These are phyloP conservation scores for Cryptotis parvus DNA, from an alignment of 2,113 vertebrate genomes.

Conservation along the genomic window DNA sequence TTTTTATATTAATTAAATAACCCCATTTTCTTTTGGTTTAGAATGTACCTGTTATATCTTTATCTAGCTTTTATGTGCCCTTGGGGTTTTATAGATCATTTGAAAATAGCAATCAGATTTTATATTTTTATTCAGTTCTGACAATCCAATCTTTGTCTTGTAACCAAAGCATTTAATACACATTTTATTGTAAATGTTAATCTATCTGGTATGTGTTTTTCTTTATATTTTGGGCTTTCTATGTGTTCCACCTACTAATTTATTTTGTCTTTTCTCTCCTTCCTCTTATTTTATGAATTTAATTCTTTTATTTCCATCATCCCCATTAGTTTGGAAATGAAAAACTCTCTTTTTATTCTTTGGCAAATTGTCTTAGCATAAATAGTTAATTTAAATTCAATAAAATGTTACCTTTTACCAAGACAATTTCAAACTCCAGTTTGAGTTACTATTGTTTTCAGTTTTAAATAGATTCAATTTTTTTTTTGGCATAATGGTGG, in stretches of 20 bases:
- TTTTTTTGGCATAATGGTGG: no score
- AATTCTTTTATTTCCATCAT: constrained; percentile 25
- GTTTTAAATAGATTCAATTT: no score
- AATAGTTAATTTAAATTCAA: background rate
- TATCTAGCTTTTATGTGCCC: background rate
- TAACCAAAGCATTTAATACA: background rate
- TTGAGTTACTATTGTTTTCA: no score
- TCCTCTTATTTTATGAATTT: background rate
- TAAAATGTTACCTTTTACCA: background rate
- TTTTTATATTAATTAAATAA: constrained; percentile 24
- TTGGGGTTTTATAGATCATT: background rate
- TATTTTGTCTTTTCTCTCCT: background rate
- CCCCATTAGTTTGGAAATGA: background rate
- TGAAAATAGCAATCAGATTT: background rate
- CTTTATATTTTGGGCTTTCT: background rate
- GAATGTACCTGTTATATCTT: constrained; percentile 18
- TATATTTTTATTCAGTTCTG: background rate
- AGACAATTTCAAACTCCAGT: background rate
- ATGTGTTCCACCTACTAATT: background rate
- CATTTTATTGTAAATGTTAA: background rate
- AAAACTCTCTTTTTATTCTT: constrained; percentile 14
- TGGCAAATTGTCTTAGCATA: background rate
- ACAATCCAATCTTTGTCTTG: constrained; percentile 7
- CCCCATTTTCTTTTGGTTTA: constrained; percentile 1
- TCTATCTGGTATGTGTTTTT: background rate